Evolutionary conservation across 1,140 invertebrate genomes (phyloP).

Genomic region (Caenorhabditis tropicalis): DNA sequence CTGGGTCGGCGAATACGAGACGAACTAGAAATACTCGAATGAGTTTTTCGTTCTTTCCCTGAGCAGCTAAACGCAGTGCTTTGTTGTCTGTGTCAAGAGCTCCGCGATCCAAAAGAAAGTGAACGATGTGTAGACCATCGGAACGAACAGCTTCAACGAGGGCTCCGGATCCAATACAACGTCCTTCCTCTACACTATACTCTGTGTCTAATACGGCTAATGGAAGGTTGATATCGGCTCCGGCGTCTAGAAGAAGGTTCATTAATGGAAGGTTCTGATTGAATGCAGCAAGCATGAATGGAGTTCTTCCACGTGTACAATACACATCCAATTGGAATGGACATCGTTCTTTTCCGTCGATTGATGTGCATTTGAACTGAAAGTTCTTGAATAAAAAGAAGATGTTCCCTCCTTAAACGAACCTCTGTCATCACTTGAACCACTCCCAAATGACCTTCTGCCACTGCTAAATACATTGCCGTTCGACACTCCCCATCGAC

Average conservation of each 20-base stretch:
- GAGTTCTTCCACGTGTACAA: slow-evolving; percentile 78
- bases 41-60: slow-evolving; percentile 54
- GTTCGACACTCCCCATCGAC: slow-evolving; percentile 88
- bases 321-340: slow-evolving; percentile 81
- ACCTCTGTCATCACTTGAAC: slow-evolving; percentile 83
- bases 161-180: slow-evolving; percentile 75
- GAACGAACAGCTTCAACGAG: slow-evolving; percentile 81
- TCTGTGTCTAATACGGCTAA: slow-evolving; percentile 64
- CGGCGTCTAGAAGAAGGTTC: slow-evolving; percentile 78
- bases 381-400: slow-evolving; percentile 75
- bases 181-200: slow-evolving; percentile 48
- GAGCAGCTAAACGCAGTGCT: slow-evolving; percentile 77
- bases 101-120: slow-evolving; percentile 78
- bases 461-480: slow-evolving; percentile 85
- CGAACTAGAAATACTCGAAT: slow-evolving; percentile 57
- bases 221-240: slow-evolving; percentile 75
- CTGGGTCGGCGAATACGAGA: slow-evolving; percentile 60
- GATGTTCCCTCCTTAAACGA: too few relatives aligned
- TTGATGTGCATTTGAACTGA: slow-evolving; percentile 56
- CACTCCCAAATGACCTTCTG: slow-evolving; percentile 82
- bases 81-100: slow-evolving; percentile 86
- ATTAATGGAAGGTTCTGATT: slow-evolving; percentile 58
- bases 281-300: slow-evolving; percentile 60
- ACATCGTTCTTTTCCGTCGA: slow-evolving; percentile 69
- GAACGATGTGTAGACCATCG: slow-evolving; percentile 74